phyloP scores from a whole-genome alignment of 2,113 vertebrate genomes.

The Shinisaurus crocodilurus region DNA sequence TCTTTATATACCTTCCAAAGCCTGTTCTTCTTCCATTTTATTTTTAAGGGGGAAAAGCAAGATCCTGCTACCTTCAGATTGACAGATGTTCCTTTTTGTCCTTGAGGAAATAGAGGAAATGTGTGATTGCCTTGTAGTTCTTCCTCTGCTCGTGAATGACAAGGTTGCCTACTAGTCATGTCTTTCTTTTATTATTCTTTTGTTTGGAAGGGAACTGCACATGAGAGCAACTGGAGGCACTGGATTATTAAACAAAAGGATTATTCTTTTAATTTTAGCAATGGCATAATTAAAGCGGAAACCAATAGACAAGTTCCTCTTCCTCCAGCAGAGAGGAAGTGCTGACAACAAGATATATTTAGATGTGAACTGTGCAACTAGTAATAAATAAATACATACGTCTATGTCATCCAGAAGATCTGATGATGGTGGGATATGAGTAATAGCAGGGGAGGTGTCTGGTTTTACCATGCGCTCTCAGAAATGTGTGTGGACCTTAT shows the following conservation, averaged over 20 bases:
- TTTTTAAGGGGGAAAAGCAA: not conserved
- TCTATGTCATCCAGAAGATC: conserved; percentile 21
- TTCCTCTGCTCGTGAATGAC: conserved; percentile 41
- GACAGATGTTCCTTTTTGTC: conserved; percentile 57
- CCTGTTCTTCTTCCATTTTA: not conserved
- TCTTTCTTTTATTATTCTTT: conserved; percentile 56
- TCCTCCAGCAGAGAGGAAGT: conserved; percentile 29
- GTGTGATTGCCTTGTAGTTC: conserved; percentile 23
- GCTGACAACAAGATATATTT: conserved; percentile 55
- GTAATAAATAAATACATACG: not conserved
- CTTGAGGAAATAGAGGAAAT: conserved; percentile 49
- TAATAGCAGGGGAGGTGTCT: not conserved
- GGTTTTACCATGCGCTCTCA: not conserved
- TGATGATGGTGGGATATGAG: conserved; percentile 15
- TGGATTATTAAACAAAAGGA: conserved; percentile 46
- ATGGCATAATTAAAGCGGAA: conserved; percentile 54
- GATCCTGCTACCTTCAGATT: conserved; percentile 45
- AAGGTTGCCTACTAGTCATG: conserved; percentile 36
- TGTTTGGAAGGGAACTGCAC: conserved; percentile 56
- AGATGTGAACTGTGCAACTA: conserved; percentile 37
- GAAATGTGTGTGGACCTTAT: not conserved
- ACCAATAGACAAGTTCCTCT: conserved; percentile 55
- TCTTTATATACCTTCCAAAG: not conserved
- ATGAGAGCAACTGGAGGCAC: conserved; percentile 44
- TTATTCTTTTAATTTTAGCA: conserved; percentile 58